Conservation (phyloP, 2,113 vertebrate genomes). For the Macrotus californicus region DNA sequence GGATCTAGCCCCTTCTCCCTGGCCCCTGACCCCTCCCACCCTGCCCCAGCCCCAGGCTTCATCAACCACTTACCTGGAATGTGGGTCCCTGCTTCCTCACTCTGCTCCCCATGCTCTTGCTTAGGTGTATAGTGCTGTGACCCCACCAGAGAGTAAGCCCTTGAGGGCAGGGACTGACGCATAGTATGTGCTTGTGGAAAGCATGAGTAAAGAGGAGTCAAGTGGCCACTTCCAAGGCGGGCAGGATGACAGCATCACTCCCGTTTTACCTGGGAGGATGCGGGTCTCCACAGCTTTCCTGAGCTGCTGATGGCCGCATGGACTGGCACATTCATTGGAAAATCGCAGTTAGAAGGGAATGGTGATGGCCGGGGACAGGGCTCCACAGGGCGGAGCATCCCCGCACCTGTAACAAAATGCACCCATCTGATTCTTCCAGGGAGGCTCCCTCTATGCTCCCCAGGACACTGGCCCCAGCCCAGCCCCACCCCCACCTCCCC, state of each 20-base stretch:
- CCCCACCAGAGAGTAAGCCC: neutral
- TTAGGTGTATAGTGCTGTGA: neutral
- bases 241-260: fast-evolving
- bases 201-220: neutral
- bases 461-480: neutral
- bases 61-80: fast-evolving
- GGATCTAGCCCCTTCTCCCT: neutral
- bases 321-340: neutral
- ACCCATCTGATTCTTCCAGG: neutral
- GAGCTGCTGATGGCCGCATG: neutral
- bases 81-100: neutral
- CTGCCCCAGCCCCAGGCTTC: neutral
- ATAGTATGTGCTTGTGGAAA: neutral
- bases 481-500: neutral
- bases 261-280: neutral
- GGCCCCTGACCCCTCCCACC: neutral
- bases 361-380: neutral
- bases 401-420: fast-evolving
- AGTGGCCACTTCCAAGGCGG: neutral
- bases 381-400: neutral
- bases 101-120: neutral
- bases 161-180: neutral
- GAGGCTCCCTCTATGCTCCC: neutral
- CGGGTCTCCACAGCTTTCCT: neutral
- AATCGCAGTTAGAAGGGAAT: neutral